phyloP scores from a whole-genome alignment of 2,113 vertebrate genomes.

The Muntiacus muntjak region DNA sequence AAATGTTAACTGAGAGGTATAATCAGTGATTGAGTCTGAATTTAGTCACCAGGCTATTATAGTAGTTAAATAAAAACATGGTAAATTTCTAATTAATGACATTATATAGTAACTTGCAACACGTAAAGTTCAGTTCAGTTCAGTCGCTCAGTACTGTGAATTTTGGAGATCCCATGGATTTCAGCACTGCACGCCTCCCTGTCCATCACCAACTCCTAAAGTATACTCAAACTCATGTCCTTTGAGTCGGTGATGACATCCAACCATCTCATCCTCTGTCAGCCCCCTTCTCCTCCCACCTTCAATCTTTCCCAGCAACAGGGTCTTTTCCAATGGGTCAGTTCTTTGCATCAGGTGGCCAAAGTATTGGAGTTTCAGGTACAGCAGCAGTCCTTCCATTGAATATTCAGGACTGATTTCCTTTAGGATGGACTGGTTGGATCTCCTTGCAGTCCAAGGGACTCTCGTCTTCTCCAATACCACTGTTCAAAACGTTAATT shows the following conservation, averaged over 20 bases:
- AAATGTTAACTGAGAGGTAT: too few relatives aligned
- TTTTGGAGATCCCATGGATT: background rate
- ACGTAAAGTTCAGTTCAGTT: background rate
- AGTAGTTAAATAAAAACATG: background rate
- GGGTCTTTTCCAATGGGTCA: background rate
- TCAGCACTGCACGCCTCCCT: accelerated
- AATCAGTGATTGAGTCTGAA: background rate
- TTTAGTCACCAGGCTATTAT: background rate
- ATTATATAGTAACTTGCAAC: background rate
- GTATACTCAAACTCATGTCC: background rate
- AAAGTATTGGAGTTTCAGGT: background rate
- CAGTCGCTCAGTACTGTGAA: background rate
- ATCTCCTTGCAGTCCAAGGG: background rate
- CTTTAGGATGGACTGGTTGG: background rate
- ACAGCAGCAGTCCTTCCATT: background rate
- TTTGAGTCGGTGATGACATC: background rate
- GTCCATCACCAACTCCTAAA: background rate
- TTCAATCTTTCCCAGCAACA: background rate
- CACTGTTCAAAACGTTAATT: background rate
- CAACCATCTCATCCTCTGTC: background rate
- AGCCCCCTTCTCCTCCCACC: accelerated
- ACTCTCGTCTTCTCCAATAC: background rate
- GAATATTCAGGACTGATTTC: background rate
- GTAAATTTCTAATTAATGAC: background rate
- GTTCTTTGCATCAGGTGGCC: background rate